Evolutionary conservation across 1,140 invertebrate genomes (phyloP).

Genomic region (Matsumurasca onukii): DNA sequence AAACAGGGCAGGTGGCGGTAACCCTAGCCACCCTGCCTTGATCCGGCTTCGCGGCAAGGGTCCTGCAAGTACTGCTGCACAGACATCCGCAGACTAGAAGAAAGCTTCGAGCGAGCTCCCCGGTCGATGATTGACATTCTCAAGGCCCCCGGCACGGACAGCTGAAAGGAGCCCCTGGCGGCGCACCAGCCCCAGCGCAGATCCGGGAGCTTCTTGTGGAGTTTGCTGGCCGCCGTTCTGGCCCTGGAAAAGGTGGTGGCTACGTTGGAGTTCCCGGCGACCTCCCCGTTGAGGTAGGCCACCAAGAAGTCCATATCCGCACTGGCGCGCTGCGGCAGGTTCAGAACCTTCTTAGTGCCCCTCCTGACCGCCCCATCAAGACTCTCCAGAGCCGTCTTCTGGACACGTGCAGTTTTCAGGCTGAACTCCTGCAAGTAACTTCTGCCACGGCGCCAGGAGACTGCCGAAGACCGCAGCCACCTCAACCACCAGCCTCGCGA

Average conservation of each 20-base stretch:
- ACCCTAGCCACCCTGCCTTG: constrained; percentile 3
- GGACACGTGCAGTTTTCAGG: neutral
- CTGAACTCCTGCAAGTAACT: neutral
- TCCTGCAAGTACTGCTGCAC: neutral
- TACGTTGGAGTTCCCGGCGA: no score
- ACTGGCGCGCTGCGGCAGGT: neutral
- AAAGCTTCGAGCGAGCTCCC: neutral
- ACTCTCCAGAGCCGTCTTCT: neutral
- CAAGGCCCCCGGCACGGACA: neutral
- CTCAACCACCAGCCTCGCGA: neutral
- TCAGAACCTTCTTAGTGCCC: neutral
- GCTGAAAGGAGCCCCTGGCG: neutral
- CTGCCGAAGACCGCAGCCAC: neutral
- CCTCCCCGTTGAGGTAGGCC: no score
- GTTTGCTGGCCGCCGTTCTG: no score
- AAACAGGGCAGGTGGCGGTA: neutral
- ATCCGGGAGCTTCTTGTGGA: neutral
- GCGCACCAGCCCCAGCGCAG: neutral
- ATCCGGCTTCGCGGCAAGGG: constrained; percentile 3
- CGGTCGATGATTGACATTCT: neutral
- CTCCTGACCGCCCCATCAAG: neutral
- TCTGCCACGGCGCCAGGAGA: neutral
- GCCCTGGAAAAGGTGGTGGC: no score
- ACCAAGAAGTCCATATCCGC: no score
- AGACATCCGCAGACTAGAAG: neutral